Percentiles rank a stretch among this genome's conserved stretches.
These are phyloP conservation scores for Acanthosoma haemorrhoidale DNA, from an alignment of 2,888 invertebrate species.

Conservation along the genomic window DNA sequence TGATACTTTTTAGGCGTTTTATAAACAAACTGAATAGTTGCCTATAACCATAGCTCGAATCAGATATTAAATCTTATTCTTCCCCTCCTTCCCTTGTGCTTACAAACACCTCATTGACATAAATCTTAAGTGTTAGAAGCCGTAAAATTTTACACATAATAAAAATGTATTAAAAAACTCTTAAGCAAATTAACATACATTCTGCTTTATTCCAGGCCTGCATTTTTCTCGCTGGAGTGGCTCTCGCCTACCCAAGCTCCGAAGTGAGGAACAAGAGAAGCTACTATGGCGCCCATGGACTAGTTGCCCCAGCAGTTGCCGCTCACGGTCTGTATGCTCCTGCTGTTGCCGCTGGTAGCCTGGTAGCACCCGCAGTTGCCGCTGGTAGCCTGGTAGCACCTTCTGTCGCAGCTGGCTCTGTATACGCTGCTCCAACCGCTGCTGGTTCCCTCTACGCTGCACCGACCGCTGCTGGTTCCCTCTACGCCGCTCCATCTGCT, in stretches of 20 bases:
- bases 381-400: neutral
- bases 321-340: neutral
- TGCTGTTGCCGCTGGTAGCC: neutral
- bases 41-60: no score
- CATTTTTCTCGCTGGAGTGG: conserved; percentile 5
- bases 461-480: neutral
- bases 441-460: neutral
- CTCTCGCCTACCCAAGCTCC: conserved; percentile 1
- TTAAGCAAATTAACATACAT: no score
- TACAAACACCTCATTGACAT: no score
- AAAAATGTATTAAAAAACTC: no score
- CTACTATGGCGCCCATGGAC: neutral
- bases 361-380: neutral
- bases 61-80: no score
- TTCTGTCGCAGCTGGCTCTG: neutral
- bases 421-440: neutral
- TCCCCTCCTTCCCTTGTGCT: no score
- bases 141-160: no score
- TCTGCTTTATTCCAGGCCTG: neutral
- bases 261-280: neutral
- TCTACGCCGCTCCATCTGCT: neutral
- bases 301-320: neutral
- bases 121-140: no score
- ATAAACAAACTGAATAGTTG: no score
- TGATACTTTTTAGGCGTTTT: no score